phyloP scores from a whole-genome alignment of 1,140 invertebrate species.

The Pogonomyrmex californicus region DNA sequence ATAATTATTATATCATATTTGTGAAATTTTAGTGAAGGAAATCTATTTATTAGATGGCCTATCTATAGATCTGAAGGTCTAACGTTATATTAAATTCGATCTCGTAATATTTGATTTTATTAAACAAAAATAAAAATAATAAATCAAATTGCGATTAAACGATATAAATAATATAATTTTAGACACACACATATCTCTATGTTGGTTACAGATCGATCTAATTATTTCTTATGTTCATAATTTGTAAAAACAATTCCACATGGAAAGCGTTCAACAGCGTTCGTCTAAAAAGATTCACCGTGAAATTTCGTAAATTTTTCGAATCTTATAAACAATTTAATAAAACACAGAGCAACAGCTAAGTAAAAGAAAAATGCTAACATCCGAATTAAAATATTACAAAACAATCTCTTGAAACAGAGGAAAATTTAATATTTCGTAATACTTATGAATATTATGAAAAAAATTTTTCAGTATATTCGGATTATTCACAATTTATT shows the following conservation, averaged over 20 bases:
- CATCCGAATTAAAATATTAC: neutral
- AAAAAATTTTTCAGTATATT: neutral
- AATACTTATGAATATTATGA: neutral
- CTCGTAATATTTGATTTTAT: too few relatives aligned
- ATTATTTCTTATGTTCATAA: neutral
- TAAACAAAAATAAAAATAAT: too few relatives aligned
- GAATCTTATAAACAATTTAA: neutral
- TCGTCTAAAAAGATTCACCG: neutral
- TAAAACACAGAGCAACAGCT: neutral
- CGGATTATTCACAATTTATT: conserved; percentile 11
- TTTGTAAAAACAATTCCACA: neutral
- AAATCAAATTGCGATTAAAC: too few relatives aligned
- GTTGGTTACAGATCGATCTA: neutral
- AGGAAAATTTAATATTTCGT: neutral
- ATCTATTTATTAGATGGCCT: too few relatives aligned
- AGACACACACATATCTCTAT: neutral
- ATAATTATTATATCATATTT: too few relatives aligned
- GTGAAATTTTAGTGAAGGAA: too few relatives aligned
- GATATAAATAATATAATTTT: too few relatives aligned
- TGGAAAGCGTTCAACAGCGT: neutral
- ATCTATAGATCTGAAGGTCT: too few relatives aligned
- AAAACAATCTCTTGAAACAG: neutral
- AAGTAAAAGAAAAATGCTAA: neutral
- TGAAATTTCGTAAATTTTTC: neutral
- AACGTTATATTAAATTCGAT: too few relatives aligned